These are phyloP conservation scores for Eurystomus gularis DNA, from an alignment of 2,113 vertebrate species.

Conservation along the genomic window DNA sequence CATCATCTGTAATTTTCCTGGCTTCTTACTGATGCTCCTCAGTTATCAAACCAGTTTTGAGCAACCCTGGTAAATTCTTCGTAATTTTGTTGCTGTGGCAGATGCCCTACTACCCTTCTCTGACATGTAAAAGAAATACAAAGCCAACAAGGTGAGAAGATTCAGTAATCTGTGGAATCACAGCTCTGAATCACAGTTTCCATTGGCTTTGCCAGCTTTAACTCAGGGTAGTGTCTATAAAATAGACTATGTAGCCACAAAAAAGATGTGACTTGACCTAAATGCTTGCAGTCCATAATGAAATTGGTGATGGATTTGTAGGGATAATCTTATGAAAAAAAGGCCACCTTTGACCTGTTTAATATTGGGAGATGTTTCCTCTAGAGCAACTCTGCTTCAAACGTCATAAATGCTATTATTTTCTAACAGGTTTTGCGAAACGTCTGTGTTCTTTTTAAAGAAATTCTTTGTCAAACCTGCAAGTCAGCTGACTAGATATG, in stretches of 20 bases:
- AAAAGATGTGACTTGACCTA: background rate
- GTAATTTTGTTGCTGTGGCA: background rate
- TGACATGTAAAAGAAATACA: background rate
- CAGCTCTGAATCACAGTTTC: background rate
- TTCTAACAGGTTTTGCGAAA: background rate
- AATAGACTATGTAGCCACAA: background rate
- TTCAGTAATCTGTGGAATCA: background rate
- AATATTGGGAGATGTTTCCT: background rate
- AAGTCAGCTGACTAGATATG: background rate
- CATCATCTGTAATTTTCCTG: background rate
- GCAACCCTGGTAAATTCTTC: accelerated
- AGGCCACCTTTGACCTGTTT: background rate
- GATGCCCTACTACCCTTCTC: background rate
- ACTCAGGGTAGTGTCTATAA: background rate
- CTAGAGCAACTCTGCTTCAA: background rate
- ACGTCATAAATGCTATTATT: background rate
- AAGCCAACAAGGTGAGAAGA: background rate
- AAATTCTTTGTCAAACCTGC: background rate
- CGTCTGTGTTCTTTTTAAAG: background rate
- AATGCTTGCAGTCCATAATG: accelerated
- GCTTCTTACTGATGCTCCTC: background rate
- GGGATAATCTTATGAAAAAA: background rate
- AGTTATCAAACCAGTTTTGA: background rate
- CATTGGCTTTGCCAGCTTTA: background rate
- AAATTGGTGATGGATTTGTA: background rate